Base-by-base conservation (phyloP, 2,888 invertebrate species). In the Spodoptera littoralis region DNA sequence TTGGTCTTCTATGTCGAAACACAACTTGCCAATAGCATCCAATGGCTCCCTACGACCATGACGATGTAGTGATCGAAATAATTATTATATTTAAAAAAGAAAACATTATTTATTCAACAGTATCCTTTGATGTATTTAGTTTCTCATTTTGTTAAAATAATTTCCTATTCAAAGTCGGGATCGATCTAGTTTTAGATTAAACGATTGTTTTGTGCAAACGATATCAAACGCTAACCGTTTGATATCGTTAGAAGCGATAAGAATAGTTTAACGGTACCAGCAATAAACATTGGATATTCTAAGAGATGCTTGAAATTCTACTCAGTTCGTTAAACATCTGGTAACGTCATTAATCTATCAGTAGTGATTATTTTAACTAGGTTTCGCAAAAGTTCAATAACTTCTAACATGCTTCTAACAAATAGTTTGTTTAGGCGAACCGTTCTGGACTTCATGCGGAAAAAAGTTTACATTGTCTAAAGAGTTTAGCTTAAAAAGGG, bases 311-410 rank as follows among this genome's bases (percentile, higher is more conserved):
- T 56, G 9, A 24, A 69, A 56, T 67, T 67, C 51, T 62, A 18
- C 51, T 48, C 55, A 46, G 51, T 24, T 49, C 51, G 61, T 68
- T 47, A 61, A 50, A 67, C 42, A 56, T 52, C 45, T 42, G 55
- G 55, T 56, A 70, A 63, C 69, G 70, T 52, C 13, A 49, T 69
- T 56, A 68, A 69, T 62, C 30, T 45, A 54, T 60, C 48, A 56
- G 63, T 45, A 36, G 45, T 63, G 43, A 56, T 55, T 68, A 51
- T 63, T 63, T 66, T 67, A 51, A 51, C 46, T 51, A 43, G 43
- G 44, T 55, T 55, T 44, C 11, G 27, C 4, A 55, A 61, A 68
- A 51, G 54, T 67, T 36, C 61, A 67, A 55, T 44, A 68, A 45
- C 55, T 47, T 11, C 46, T 67, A 55, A 41, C n/a, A n/a, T n/a